A percentile compares a stretch with the other conserved stretches of the same genome.
These are phyloP conservation scores for Leptonema lineaticorne DNA, from an alignment of 1,140 invertebrate species.

Conservation along the genomic window DNA sequence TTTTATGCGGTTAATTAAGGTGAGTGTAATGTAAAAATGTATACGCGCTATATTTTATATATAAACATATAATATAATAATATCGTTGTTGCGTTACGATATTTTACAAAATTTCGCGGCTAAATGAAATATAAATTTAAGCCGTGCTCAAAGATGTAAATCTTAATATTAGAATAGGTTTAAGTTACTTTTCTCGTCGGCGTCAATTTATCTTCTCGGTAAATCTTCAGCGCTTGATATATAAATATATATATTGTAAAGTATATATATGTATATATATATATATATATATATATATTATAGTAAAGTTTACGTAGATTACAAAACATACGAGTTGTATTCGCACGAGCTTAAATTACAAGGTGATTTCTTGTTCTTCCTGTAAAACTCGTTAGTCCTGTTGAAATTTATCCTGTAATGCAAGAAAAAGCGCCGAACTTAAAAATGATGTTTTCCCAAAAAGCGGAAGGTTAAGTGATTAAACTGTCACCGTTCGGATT, in stretches of 20 bases:
- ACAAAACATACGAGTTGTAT: neutral
- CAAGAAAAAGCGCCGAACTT: neutral
- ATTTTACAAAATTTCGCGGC: neutral
- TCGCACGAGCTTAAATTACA: slow-evolving; percentile 1
- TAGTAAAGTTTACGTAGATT: neutral
- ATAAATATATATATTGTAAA: too few relatives aligned
- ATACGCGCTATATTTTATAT: too few relatives aligned
- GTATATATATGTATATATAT: neutral
- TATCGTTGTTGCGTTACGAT: too few relatives aligned
- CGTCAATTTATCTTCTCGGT: slow-evolving; percentile 5
- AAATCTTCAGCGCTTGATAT: slow-evolving; percentile 8
- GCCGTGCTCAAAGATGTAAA: neutral
- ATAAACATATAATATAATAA: too few relatives aligned
- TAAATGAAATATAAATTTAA: neutral
- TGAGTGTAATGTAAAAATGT: too few relatives aligned
- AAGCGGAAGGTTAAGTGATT: slow-evolving; percentile 19
- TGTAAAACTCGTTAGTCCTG: slow-evolving; percentile 5
- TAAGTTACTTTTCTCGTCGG: slow-evolving; percentile 6
- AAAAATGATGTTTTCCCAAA: slow-evolving; percentile 2
- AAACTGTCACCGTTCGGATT: slow-evolving; percentile 6
- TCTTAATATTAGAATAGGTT: slow-evolving; percentile 17
- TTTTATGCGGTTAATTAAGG: too few relatives aligned
- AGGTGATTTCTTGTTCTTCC: slow-evolving; percentile 24
- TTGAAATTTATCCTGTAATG: neutral
- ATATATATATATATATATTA: neutral